Evolutionary conservation across 2,888 invertebrate genomes (phyloP).

Genomic region (Calliopum simillimum): DNA sequence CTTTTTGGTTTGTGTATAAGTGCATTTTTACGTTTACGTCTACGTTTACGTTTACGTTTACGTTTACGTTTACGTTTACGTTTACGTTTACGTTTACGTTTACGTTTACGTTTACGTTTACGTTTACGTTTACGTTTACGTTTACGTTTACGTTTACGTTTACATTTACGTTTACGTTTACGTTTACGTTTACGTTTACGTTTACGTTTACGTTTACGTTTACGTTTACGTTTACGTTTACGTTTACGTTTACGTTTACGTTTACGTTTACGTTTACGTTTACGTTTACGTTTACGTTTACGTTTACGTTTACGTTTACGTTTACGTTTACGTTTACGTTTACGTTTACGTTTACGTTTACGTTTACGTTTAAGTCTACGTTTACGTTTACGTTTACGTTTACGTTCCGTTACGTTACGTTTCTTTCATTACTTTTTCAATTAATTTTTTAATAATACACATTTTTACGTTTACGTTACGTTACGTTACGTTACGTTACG

Average conservation of each 20-base stretch:
- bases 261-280: not conserved
- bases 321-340: not conserved
- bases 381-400: not conserved
- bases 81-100: constrained; percentile 8
- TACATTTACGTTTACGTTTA: too few relatives aligned
- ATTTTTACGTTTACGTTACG: too few relatives aligned
- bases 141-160: not conserved
- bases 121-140: not conserved
- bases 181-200: not conserved
- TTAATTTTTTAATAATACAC: too few relatives aligned
- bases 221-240: not conserved
- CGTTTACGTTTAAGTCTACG: not conserved
- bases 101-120: too few relatives aligned
- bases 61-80: too few relatives aligned
- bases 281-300: not conserved
- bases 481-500: too few relatives aligned
- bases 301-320: not conserved
- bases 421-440: too few relatives aligned
- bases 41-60: constrained; percentile 8
- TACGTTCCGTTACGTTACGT: too few relatives aligned
- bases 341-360: not conserved
- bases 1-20: not conserved
- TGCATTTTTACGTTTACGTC: constrained; percentile 4
- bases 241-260: not conserved
- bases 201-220: not conserved